Base-by-base conservation (phyloP, 2,113 vertebrate species). In the Hymenochirus boettgeri region DNA sequence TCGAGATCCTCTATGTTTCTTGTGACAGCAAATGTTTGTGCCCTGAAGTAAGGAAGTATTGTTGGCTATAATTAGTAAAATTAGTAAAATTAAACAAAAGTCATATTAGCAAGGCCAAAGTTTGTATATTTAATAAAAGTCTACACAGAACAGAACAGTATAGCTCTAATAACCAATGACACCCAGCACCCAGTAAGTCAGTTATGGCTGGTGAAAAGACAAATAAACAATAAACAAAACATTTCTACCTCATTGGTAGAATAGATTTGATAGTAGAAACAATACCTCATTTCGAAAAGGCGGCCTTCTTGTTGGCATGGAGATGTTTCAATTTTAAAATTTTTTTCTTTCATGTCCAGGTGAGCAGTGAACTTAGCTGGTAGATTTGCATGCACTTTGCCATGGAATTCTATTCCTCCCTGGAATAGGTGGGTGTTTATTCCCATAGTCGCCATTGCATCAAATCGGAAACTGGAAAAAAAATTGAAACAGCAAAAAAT, bases 401-500 rank as follows among this genome's bases (percentile, higher is more conserved):
- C 80, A 71, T 73, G 85, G 35, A 84, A 73, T 53, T 88, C 70
- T 63, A 91, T 12, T 52, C 74, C 72, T 19, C 85, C 77, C 76
- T 93, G 91, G 39, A 91, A 53, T 2, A 87, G 50, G 17, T 74
- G 84, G 0, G 88, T 92, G 75, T 91, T 93, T 35, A 92, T 23
- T 27, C 91, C 89, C 79, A 92, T 87, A 11, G 85, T 84, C 61
- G 79, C 81, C 3, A 86, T 85, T 5, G 75, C 79, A 39, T 89
- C 77, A 18, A 88, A 0, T 1, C 76, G 77, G 12, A 77, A 11
- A 33, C 90, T 93, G 75, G 10, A 35, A 35, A 11, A 35, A 12
- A 1, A 35, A 35, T 35, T 35, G 33, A 35, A 35, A 2, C 2
- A 35, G 15, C 33, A 35, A 35, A 13, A 12, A 9, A 35, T 12